phyloP scores from a whole-genome alignment of 2,113 vertebrate genomes.

The Planiliza haematocheilus region DNA sequence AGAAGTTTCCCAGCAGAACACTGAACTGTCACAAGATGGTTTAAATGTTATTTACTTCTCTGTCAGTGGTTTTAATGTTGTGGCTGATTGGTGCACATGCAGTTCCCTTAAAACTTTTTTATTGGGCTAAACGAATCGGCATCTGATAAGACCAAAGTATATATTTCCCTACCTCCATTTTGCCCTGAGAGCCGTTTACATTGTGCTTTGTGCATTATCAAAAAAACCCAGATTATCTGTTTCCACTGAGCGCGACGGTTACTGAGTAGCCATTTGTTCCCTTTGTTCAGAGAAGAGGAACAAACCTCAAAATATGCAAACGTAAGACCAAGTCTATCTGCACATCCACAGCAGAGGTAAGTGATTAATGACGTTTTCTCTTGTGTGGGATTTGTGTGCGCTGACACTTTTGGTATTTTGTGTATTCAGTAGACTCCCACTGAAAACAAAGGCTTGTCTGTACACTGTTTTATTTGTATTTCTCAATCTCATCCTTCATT shows the following conservation, averaged over 20 bases:
- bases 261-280: not conserved
- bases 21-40: too few relatives aligned
- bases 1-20: too few relatives aligned
- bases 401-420: slow-evolving; percentile 17
- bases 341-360: not conserved
- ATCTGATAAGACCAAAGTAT: not conserved
- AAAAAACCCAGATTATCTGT: too few relatives aligned
- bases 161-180: too few relatives aligned
- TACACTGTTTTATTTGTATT: slow-evolving; percentile 45
- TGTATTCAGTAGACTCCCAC: not conserved
- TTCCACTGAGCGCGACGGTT: not conserved
- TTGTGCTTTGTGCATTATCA: not conserved
- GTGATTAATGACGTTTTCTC: not conserved
- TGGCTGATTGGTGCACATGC: too few relatives aligned
- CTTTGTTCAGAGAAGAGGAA: not conserved
- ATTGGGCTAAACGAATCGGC: not conserved
- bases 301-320: slow-evolving; percentile 3
- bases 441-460: slow-evolving; percentile 17
- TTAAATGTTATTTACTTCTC: too few relatives aligned
- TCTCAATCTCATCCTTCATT: slow-evolving; percentile 42
- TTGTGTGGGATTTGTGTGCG: slow-evolving; percentile 14
- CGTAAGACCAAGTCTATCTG: slow-evolving; percentile 6
- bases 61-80: too few relatives aligned
- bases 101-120: not conserved
- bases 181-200: not conserved